These are phyloP conservation scores for Poeciliopsis occidentalis DNA, from an alignment of 2,113 vertebrate genomes.

Conservation along the genomic window DNA sequence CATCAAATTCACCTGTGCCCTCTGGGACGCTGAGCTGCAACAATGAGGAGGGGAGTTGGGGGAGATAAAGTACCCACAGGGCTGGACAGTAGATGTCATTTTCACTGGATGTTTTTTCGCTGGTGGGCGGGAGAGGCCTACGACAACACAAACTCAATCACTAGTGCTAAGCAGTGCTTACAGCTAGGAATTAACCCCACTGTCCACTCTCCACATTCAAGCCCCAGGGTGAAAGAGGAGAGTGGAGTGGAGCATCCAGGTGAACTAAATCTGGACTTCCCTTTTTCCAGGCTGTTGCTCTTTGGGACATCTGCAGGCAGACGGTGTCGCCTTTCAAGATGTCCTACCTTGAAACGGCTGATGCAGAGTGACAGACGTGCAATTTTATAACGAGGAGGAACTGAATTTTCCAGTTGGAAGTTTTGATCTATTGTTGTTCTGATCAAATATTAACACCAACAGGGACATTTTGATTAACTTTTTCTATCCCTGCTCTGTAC, in stretches of 20 bases:
- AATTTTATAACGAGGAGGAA: not conserved
- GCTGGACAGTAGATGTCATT: conserved; percentile 74
- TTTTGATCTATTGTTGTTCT: not conserved
- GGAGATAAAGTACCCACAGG: conserved; percentile 66
- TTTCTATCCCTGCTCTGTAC: not conserved
- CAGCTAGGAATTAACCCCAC: conserved; percentile 77
- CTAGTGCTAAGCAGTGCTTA: conserved; percentile 73
- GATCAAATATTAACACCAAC: not conserved
- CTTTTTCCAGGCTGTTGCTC: conserved; percentile 37
- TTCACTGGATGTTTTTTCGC: conserved; percentile 71
- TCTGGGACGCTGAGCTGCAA: conserved; percentile 51
- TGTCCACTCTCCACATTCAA: conserved; percentile 68
- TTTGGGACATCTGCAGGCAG: conserved; percentile 45
- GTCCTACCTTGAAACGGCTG: conserved; percentile 53
- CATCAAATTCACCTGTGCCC: conserved; percentile 67
- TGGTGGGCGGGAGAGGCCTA: conserved; percentile 62
- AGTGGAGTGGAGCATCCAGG: conserved; percentile 49
- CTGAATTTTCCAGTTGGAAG: not conserved
- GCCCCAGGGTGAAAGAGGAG: conserved; percentile 60
- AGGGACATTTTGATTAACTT: not conserved
- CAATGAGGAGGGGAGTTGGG: conserved; percentile 38
- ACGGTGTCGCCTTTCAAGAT: conserved; percentile 58
- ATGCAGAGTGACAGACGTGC: not conserved
- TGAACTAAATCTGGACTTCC: conserved; percentile 68
- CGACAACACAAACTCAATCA: conserved; percentile 73